Evolutionary conservation across 2,888 invertebrate species (phyloP), one percentile per base, ranked within the genome.

Genomic region (Tenthredo amoena): DNA sequence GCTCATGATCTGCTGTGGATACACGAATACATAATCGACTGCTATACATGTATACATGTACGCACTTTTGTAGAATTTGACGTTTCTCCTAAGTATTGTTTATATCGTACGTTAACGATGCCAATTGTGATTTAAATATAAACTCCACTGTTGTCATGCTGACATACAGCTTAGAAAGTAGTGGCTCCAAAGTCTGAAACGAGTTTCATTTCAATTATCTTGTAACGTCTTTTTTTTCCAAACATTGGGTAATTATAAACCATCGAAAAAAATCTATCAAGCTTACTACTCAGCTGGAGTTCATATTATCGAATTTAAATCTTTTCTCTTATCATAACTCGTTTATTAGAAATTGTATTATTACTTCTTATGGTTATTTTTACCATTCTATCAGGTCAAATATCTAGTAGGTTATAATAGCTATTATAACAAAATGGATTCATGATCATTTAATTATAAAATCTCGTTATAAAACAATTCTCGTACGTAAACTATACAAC

Each of bases 111-210:
- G 26, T n/a, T 76, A 58, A 37, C 37, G 68, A 68, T 65, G 82
- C 82, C 82, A 83, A 68, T 68, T 68, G 43, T 31, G 15, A 47
- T 68, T 47, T 31, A 47, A 31, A 83, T 62, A 68, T 68, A 82
- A 77, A 65, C 47, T 68, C 18, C 31, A 37, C 81, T 81, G 37
- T 81, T 81, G 81, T 62, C 62, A 31, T 15, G 77, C 34, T 77
- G 77, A 50, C 55, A 55, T 31, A 58, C 79, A 79, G 47, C 5
- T 55, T 74, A 6, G 37, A 43, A 40, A 21, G 21, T 3, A n/a
- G 43, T 34, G 40, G 40, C 72, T 72, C n/a, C 21, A 72, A 21
- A 37, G 43, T 72, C 43, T 12, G 18, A 40, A 18, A 2, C 26
- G 5, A 40, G 10, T 40, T 37, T 72, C 12, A 72, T 37, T 43